Percentiles rank a stretch among this genome's conserved stretches.
Conservation (phyloP, 2,113 vertebrate species). For the Coptodon bakossiorum region DNA sequence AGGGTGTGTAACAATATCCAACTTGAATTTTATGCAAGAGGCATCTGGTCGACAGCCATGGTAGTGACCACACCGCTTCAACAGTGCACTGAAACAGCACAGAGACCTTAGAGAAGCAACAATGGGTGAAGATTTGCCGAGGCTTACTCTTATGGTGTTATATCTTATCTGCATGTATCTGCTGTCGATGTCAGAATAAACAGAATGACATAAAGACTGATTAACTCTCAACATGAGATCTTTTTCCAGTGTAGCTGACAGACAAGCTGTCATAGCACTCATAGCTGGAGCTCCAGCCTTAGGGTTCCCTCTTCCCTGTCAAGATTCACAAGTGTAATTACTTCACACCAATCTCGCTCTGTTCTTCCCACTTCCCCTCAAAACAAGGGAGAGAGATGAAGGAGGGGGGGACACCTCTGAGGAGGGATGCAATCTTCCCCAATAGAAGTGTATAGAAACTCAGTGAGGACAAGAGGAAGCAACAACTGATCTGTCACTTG, state of each 20-base stretch:
- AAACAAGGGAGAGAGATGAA: not conserved
- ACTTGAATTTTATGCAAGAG: not conserved
- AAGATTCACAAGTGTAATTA: not conserved
- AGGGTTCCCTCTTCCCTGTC: not conserved
- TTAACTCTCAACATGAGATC: not conserved
- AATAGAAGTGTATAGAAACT: constrained; percentile 28
- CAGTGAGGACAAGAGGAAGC: not conserved
- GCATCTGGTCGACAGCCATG: not conserved
- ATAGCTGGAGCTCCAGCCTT: not conserved
- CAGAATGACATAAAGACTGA: not conserved
- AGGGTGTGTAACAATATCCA: not conserved
- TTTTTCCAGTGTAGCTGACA: not conserved
- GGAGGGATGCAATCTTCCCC: constrained; percentile 25
- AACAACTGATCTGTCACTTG: not conserved
- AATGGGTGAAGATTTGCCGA: not conserved
- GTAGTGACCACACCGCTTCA: not conserved
- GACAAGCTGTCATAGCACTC: not conserved
- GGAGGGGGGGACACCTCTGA: not conserved
- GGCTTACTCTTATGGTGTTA: not conserved
- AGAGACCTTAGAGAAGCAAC: not conserved
- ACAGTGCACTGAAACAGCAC: not conserved
- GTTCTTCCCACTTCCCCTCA: not conserved
- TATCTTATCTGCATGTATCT: not conserved
- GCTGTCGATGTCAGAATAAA: not conserved
- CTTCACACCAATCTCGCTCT: not conserved